Percentiles rank a stretch among this genome's conserved stretches.
These are phyloP conservation scores for Cryptoleucopteryx plumbea DNA, from an alignment of 2,113 vertebrate genomes.

Conservation along the genomic window DNA sequence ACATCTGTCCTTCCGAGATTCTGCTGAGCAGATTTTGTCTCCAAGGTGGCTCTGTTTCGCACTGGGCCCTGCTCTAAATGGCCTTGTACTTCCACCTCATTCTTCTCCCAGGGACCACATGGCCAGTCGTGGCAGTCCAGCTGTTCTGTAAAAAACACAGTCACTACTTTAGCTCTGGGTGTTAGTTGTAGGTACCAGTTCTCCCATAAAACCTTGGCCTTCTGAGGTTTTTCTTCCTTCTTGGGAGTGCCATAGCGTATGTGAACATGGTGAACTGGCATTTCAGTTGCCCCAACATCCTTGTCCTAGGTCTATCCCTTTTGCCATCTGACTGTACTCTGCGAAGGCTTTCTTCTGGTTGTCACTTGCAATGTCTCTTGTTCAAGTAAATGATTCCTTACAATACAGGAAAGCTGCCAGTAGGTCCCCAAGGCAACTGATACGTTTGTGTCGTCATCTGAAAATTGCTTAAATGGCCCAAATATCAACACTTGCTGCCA, in stretches of 20 bases:
- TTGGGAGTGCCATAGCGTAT: accelerated
- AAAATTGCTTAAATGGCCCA: not conserved
- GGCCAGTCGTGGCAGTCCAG: accelerated
- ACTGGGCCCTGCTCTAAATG: not conserved
- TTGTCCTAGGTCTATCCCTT: not conserved
- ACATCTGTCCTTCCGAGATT: not conserved
- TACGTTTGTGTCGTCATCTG: not conserved
- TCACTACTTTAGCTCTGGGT: not conserved
- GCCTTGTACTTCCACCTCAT: not conserved
- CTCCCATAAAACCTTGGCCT: not conserved
- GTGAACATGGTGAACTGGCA: not conserved
- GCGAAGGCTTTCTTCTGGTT: not conserved
- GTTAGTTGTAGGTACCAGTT: not conserved
- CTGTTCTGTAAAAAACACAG: not conserved
- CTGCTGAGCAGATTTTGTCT: not conserved
- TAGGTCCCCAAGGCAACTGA: not conserved
- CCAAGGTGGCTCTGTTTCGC: not conserved
- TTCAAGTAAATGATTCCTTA: not conserved
- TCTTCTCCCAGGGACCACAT: not conserved
- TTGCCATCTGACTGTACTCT: not conserved
- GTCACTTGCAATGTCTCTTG: not conserved
- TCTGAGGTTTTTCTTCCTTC: not conserved
- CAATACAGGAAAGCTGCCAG: not conserved
- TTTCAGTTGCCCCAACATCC: not conserved
- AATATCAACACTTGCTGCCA: not conserved